These are phyloP conservation scores for Bombyx mandarina DNA, from an alignment of 1,140 invertebrate species.

Conservation along the genomic window DNA sequence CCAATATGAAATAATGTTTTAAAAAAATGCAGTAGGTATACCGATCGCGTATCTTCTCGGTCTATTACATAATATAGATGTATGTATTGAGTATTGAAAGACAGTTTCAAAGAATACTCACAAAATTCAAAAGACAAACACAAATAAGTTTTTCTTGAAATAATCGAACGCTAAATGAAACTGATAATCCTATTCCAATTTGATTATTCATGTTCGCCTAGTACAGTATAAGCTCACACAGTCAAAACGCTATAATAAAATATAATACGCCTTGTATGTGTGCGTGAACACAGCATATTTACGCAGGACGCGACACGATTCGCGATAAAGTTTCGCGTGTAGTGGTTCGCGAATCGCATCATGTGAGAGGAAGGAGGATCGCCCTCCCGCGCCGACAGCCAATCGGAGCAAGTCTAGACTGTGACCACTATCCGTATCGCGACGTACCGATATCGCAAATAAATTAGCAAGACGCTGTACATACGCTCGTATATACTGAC, in stretches of 20 bases:
- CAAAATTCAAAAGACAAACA: no score
- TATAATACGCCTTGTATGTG: conserved; percentile 19
- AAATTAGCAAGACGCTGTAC: conserved; percentile 41
- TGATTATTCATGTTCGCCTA: conserved; percentile 4
- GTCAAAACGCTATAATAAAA: conserved; percentile 6
- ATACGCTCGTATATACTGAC: conserved; percentile 12
- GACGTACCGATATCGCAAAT: conserved; percentile 45
- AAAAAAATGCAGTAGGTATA: no score
- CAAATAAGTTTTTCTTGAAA: no score
- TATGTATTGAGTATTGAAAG: no score
- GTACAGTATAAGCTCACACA: conserved; percentile 1
- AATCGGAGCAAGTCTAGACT: conserved; percentile 44
- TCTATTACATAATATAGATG: no score
- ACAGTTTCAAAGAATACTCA: no score
- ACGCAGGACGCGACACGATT: conserved; percentile 46
- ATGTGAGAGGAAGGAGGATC: conserved; percentile 65
- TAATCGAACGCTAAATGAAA: no score
- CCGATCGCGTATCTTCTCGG: no score
- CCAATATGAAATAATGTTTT: no score
- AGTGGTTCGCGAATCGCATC: conserved; percentile 60
- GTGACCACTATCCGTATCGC: conserved; percentile 28
- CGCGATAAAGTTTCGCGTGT: conserved; percentile 34
- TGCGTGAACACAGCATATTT: conserved; percentile 23
- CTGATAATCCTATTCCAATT: no score
- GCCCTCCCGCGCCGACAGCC: conserved; percentile 53